Evolutionary conservation across 1,140 invertebrate genomes (phyloP), one percentile per base, ranked within the genome.

Genomic region (Drosophila ananassae): DNA sequence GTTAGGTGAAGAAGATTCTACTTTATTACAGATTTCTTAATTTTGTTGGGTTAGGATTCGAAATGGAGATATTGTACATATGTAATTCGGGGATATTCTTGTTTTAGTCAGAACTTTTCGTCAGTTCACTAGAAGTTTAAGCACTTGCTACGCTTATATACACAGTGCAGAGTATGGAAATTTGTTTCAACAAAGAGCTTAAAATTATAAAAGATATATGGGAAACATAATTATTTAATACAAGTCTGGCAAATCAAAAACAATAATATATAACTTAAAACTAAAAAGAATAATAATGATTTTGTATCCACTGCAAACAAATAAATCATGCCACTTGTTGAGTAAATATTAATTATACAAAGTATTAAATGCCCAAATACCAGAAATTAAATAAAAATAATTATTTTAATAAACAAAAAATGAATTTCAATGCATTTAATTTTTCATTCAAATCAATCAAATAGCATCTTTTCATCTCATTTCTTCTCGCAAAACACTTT

Each of bases 351-450:
- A 37, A 8, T 12, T 24, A 51, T 46, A 46, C 25, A 28, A 28
- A 50, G 17, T 39, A 67, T 39, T 17, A 44, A 39, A 44, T 44
- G 34, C 68, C 75, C 66, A 60, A 13, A 39, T 56, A 68, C 76
- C 68, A 73, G 17, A 46, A 77, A 54, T 56, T 57, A 53, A 63
- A 17, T 17, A 17, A 57, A 53, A 72, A 73, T 54, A 74, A 74
- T 44, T 59, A 63, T 78, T 72, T 28, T 28, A 28, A 17, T 52
- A 77, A 68, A 79, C 66, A 60, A 57, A 87, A 87, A 71, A 75
- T 66, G 53, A 84, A 85, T 71, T 77, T 77, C 46, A 71, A 58
- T 71, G 71, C 64, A 77, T 78, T 87, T 85, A 81, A 87, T 85
- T 67, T 79, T 80, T 73, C 64, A 73, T 73, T 71, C 25, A 64